These are phyloP conservation scores for Zophobas morio DNA, from an alignment of 1,140 invertebrate species.

Conservation along the genomic window DNA sequence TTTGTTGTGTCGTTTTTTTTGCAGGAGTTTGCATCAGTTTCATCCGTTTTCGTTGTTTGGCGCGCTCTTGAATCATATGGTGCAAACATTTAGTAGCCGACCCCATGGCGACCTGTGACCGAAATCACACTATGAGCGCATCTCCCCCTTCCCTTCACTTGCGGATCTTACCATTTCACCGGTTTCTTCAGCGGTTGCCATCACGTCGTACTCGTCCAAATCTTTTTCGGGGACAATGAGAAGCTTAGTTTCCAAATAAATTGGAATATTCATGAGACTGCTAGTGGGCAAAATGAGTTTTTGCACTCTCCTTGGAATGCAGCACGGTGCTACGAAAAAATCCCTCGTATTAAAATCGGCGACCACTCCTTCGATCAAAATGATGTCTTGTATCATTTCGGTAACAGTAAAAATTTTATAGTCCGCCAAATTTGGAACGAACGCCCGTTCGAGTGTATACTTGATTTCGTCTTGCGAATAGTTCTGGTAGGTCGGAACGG, in stretches of 20 bases:
- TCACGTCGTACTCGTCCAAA: constrained; percentile 20
- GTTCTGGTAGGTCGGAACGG: constrained; percentile 51
- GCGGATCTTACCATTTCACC: constrained; percentile 35
- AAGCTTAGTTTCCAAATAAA: constrained; percentile 11
- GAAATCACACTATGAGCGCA: background rate
- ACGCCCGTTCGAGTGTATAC: constrained; percentile 55
- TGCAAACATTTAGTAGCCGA: background rate
- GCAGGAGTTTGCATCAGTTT: background rate
- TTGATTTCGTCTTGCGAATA: constrained; percentile 49
- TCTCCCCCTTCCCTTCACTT: background rate
- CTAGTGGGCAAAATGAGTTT: constrained; percentile 35
- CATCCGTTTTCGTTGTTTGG: background rate
- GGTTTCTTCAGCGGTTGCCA: constrained; percentile 25
- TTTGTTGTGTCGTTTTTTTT: background rate
- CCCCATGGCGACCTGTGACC: background rate
- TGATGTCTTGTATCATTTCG: constrained; percentile 54
- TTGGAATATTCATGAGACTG: constrained; percentile 8
- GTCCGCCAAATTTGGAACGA: constrained; percentile 54
- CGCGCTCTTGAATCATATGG: background rate
- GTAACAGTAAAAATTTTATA: constrained; percentile 40
- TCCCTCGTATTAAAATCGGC: constrained; percentile 49
- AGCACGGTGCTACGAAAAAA: constrained; percentile 49
- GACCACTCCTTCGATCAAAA: constrained; percentile 55
- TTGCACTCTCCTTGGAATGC: constrained; percentile 52
- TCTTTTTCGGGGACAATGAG: constrained; percentile 39